phyloP scores from a whole-genome alignment of 2,888 invertebrate genomes.

The Coelogynopora nodosa region DNA sequence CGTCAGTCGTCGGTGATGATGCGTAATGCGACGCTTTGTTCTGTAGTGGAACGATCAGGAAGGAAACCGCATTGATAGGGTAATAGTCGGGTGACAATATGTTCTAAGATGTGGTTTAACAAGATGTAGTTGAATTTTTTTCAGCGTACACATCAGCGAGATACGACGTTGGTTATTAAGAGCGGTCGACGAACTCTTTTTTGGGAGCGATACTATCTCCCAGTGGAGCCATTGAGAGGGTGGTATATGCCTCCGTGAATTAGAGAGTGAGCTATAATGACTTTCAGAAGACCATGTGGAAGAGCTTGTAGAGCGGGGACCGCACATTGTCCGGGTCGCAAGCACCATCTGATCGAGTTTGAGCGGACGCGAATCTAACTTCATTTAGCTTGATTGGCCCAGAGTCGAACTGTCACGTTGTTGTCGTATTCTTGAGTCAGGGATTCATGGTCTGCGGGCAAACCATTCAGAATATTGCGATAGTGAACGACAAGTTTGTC shows the following conservation, averaged over 20 bases:
- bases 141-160: constrained; percentile 29
- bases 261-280: no score
- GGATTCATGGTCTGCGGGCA: not conserved
- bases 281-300: not conserved
- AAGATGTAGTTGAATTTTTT: not conserved
- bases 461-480: not conserved
- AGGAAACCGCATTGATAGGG: not conserved
- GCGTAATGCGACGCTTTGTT: constrained; percentile 1
- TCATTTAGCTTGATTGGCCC: not conserved
- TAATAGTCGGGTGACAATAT: constrained; percentile 4
- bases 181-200: not conserved
- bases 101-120: not conserved
- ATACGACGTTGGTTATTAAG: constrained; percentile 21
- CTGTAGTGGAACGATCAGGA: not conserved
- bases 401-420: not conserved
- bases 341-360: not conserved
- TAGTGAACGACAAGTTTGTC: not conserved
- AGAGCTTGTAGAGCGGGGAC: not conserved
- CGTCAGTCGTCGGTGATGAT: constrained; percentile 4
- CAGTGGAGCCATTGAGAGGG: no score
- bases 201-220: constrained; percentile 12
- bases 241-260: no score
- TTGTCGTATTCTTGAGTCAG: not conserved
- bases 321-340: not conserved
- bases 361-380: not conserved